These are phyloP conservation scores for Zaprionus capensis DNA, from an alignment of 1,140 invertebrate species.

Conservation along the genomic window DNA sequence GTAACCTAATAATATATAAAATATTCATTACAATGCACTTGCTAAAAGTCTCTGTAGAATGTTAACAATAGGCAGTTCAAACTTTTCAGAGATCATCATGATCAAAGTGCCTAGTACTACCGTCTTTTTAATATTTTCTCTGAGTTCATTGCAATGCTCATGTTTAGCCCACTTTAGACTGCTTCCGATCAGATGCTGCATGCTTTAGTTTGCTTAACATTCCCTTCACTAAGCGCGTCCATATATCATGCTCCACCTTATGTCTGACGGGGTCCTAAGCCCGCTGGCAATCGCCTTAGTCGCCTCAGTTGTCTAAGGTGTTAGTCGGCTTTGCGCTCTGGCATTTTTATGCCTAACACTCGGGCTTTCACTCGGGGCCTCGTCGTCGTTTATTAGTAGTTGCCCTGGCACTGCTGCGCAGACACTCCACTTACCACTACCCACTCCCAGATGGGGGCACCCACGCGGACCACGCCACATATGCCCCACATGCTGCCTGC, in stretches of 20 bases:
- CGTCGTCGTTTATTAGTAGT: conserved; percentile 65
- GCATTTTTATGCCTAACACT: conserved; percentile 71
- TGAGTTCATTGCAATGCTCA: not conserved
- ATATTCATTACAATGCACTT: too few species aligned
- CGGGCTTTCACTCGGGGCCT: conserved; percentile 28
- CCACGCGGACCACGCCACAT: conserved; percentile 26
- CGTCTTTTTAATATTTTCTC: too few species aligned
- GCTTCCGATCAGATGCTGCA: not conserved
- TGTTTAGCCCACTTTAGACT: not conserved
- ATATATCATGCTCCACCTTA: conserved; percentile 20
- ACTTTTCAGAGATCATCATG: too few species aligned
- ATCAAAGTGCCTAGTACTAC: too few species aligned
- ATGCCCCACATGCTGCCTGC: conserved; percentile 17
- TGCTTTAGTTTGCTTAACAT: not conserved
- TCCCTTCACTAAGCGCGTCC: not conserved
- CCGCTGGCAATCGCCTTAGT: conserved; percentile 33
- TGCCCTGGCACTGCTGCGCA: conserved; percentile 2
- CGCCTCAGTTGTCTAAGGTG: conserved; percentile 50
- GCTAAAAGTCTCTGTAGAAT: too few species aligned
- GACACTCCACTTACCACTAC: conserved; percentile 25
- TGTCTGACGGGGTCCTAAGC: conserved; percentile 23
- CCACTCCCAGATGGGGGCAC: conserved; percentile 31
- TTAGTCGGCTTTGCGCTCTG: conserved; percentile 66
- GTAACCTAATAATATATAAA: too few species aligned
- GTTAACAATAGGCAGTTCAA: too few species aligned